A percentile compares a stretch with the other conserved stretches of the same genome.
These are phyloP conservation scores for Sebastes trivittatus DNA, from an alignment of 2,797 vertebrate species.

Conservation along the genomic window DNA sequence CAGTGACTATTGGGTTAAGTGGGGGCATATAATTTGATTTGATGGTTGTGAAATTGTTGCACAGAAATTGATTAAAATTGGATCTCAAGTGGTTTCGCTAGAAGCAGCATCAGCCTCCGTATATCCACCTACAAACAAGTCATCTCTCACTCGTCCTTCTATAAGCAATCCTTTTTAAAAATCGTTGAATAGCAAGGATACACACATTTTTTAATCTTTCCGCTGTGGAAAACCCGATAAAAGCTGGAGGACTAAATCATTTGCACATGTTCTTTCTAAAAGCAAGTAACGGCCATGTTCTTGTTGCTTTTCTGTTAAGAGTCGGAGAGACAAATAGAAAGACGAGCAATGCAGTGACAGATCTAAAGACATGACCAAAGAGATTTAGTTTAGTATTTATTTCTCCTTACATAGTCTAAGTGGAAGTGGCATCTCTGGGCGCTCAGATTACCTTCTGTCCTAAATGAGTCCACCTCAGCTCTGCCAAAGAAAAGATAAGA, in stretches of 20 bases:
- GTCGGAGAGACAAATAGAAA: background rate
- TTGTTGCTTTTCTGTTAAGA: background rate
- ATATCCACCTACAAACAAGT: background rate
- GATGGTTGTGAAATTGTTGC: slow-evolving; percentile 9
- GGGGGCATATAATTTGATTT: slow-evolving; percentile 5
- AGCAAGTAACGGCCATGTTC: background rate
- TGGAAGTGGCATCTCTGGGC: background rate
- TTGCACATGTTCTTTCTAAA: background rate
- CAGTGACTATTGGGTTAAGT: background rate
- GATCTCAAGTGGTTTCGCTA: slow-evolving; percentile 2
- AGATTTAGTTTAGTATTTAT: background rate
- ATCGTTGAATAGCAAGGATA: background rate
- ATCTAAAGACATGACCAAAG: background rate
- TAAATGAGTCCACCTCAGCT: background rate
- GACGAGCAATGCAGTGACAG: background rate
- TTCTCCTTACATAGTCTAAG: background rate
- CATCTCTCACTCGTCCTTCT: background rate
- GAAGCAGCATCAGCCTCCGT: background rate
- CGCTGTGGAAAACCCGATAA: background rate
- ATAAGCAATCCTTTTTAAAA: background rate
- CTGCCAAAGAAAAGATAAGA: background rate
- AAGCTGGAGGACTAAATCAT: background rate
- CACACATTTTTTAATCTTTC: background rate
- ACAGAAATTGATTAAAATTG: slow-evolving; percentile 12
- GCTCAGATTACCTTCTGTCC: background rate